phyloP scores from a whole-genome alignment of 2,888 invertebrate genomes.

The Synergus japonicus region DNA sequence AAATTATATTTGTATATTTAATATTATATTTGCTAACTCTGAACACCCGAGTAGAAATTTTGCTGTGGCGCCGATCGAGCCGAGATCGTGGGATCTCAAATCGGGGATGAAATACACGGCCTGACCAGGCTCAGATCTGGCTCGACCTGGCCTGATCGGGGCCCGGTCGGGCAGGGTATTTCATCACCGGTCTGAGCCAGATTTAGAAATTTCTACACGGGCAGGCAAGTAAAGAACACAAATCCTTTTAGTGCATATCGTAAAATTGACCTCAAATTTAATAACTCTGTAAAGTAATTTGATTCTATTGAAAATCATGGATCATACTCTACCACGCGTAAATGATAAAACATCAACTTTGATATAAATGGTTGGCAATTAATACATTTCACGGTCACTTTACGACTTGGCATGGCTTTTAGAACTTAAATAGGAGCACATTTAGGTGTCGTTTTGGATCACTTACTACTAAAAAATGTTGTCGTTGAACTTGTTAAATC shows the following conservation, averaged over 20 bases:
- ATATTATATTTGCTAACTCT: background rate
- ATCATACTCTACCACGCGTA: background rate
- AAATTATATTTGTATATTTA: background rate
- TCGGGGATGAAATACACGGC: too few species aligned
- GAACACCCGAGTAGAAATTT: too few species aligned
- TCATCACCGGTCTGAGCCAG: too few species aligned
- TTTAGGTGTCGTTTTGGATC: background rate
- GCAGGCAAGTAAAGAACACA: background rate
- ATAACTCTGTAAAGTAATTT: background rate
- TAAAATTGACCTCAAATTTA: background rate
- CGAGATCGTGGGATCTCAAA: too few species aligned
- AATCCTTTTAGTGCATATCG: background rate
- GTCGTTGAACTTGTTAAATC: background rate
- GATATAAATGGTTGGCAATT: background rate
- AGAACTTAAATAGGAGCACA: background rate
- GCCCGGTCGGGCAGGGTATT: too few species aligned
- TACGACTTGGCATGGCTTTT: slow-evolving; percentile 21
- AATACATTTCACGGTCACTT: slow-evolving; percentile 11
- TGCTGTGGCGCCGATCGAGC: too few species aligned
- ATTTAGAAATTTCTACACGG: too few species aligned
- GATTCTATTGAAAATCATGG: background rate
- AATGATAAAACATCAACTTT: slow-evolving; percentile 19
- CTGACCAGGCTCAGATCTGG: too few species aligned
- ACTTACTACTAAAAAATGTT: background rate
- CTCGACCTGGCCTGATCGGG: too few species aligned